A percentile compares a stretch with the other conserved stretches of the same genome.
Conservation (phyloP, 2,888 invertebrate species). For the Agrochola litura region DNA sequence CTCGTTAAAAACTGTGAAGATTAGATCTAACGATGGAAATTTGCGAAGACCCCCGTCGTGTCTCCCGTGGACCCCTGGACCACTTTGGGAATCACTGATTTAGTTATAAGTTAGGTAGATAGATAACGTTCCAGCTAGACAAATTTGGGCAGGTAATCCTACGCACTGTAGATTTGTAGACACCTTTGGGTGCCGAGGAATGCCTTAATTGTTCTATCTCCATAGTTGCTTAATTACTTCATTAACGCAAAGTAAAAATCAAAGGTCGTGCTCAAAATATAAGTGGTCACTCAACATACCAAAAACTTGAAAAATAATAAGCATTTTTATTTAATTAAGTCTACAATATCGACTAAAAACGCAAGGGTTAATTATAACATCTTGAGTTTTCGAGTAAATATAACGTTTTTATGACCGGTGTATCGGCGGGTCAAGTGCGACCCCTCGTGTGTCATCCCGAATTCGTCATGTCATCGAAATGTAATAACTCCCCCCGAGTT, state of each 20-base stretch:
- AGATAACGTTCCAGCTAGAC: neutral
- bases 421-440: conserved; percentile 77
- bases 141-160: neutral
- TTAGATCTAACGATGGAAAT: too few relatives aligned
- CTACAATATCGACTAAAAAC: conserved; percentile 1
- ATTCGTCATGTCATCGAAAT: conserved; percentile 89
- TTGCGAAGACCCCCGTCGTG: too few relatives aligned
- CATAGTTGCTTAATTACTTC: neutral
- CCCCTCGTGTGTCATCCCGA: conserved; percentile 80
- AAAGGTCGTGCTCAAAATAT: neutral
- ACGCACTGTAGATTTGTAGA: neutral
- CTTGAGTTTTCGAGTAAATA: conserved; percentile 60
- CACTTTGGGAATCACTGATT: too few relatives aligned
- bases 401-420: conserved; percentile 61
- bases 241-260: neutral
- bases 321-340: too few relatives aligned
- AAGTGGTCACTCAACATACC: neutral
- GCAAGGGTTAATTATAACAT: conserved; percentile 56
- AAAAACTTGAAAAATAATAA: too few relatives aligned
- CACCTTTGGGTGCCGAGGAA: neutral
- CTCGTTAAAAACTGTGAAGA: too few relatives aligned
- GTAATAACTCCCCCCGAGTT: conserved; percentile 84
- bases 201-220: neutral
- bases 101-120: neutral
- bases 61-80: too few relatives aligned